These are phyloP conservation scores for Neoarius graeffei DNA, from an alignment of 2,113 vertebrate genomes.

Conservation along the genomic window DNA sequence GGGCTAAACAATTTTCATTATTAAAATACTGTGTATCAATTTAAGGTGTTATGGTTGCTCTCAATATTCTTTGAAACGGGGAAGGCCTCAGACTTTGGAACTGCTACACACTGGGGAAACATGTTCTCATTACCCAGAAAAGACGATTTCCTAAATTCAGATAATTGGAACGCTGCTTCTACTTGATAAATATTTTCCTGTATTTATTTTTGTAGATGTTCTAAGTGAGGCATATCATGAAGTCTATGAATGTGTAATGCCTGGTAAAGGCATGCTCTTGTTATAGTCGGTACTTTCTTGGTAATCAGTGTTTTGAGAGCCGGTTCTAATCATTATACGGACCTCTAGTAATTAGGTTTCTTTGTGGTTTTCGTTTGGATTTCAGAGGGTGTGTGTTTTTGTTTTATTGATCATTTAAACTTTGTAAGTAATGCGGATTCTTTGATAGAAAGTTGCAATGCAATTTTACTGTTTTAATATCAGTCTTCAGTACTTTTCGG, in stretches of 20 bases:
- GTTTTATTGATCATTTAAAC: not conserved
- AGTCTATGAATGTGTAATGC: constrained; percentile 18
- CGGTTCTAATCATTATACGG: constrained; percentile 15
- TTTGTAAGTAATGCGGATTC: not conserved
- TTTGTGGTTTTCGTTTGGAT: not conserved
- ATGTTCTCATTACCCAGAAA: constrained; percentile 22
- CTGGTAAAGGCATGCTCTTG: constrained; percentile 27
- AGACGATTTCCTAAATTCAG: constrained; percentile 13
- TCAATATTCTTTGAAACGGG: not conserved
- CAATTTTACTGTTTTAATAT: not conserved
- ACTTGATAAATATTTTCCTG: constrained; percentile 45
- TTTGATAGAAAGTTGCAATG: not conserved
- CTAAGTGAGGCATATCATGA: constrained; percentile 34
- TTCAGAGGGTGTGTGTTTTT: not conserved
- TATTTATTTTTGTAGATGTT: constrained; percentile 53
- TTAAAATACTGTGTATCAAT: not conserved
- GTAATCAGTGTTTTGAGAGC: constrained; percentile 27
- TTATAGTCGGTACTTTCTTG: not conserved
- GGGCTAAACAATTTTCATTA: not conserved
- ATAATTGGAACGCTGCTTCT: constrained; percentile 29
- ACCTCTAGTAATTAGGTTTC: constrained; percentile 4
- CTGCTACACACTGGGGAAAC: constrained; percentile 41
- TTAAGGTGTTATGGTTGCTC: not conserved
- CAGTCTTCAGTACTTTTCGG: not conserved
- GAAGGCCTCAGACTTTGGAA: not conserved